Conservation (phyloP, 2,888 invertebrate genomes). For the Pelosia muscerda region DNA sequence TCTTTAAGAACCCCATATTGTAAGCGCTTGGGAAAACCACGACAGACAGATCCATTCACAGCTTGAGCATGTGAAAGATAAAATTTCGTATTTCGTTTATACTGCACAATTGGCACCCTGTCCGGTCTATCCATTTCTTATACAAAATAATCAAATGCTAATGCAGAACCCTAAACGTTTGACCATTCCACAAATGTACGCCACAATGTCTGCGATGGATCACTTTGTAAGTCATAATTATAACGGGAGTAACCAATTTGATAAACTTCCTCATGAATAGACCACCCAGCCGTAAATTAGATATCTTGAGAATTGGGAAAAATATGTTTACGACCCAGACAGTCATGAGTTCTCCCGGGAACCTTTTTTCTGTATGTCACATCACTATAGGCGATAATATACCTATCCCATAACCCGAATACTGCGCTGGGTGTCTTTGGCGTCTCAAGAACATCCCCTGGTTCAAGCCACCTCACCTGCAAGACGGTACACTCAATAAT, state of each 20-base stretch:
- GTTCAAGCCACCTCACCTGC: background rate
- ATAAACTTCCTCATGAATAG: background rate
- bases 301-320: background rate
- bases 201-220: background rate
- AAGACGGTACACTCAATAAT: background rate
- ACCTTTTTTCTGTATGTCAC: background rate
- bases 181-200: constrained; percentile 1
- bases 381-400: background rate
- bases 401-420: background rate
- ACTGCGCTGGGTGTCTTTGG: background rate
- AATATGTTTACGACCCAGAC: background rate
- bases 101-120: too few species aligned
- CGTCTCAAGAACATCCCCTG: background rate
- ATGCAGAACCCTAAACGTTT: background rate
- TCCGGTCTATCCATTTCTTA: background rate
- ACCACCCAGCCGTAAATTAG: background rate
- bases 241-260: constrained; percentile 9
- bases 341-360: background rate
- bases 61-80: too few species aligned
- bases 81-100: too few species aligned
- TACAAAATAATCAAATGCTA: background rate
- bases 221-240: background rate
- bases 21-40: too few species aligned
- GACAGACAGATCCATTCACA: too few species aligned
- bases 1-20: too few species aligned